Base-by-base conservation (phyloP, 2,797 vertebrate species). In the Anolis apletophallus region DNA sequence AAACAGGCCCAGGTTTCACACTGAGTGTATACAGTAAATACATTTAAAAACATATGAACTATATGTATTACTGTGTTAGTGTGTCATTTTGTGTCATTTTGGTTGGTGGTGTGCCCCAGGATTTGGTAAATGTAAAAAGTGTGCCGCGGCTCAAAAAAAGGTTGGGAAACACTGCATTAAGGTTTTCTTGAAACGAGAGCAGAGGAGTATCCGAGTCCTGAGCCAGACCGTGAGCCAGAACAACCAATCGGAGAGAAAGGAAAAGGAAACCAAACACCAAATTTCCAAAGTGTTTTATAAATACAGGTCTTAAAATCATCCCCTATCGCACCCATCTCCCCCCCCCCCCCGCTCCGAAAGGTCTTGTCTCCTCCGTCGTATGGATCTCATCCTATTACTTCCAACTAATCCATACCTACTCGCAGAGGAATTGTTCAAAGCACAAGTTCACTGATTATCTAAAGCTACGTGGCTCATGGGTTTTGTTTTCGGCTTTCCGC, bases 361-460 rank as follows among this genome's bases (percentile, higher is more conserved):
- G 83, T 91, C 85, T 91, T 92, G 89, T 91, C 17, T 81, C 29
- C 90, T 82, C 32, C 88, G 87, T 78, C 83, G 91, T 34, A 26
- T 32, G 88, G 83, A 87, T 89, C 92, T n/a, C 95, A 91, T 90
- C 91, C 75, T 92, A 88, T 96, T 92, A 85, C 80, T 85, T 2
- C 80, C 52, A 59, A 82, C 1, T 59, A 81, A 40, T 52, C 87
- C 90, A 87, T 80, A 57, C 81, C 87, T 87, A 73, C 0, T 55
- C 13, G 82, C 86, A 74, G 87, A 87, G 79, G 80, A 87, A 87
- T 68, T 88, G 90, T 87, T 86, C 90, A 84, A 71, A 85, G 50
- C 79, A 85, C 50, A 46, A n/a, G 2, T 84, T 80, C 74, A 34
- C 0, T 81, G 81, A 57, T 83, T 84, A 85, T 85, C 82, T 87